phyloP scores from a whole-genome alignment of 2,113 vertebrate species.

The Vidua macroura region DNA sequence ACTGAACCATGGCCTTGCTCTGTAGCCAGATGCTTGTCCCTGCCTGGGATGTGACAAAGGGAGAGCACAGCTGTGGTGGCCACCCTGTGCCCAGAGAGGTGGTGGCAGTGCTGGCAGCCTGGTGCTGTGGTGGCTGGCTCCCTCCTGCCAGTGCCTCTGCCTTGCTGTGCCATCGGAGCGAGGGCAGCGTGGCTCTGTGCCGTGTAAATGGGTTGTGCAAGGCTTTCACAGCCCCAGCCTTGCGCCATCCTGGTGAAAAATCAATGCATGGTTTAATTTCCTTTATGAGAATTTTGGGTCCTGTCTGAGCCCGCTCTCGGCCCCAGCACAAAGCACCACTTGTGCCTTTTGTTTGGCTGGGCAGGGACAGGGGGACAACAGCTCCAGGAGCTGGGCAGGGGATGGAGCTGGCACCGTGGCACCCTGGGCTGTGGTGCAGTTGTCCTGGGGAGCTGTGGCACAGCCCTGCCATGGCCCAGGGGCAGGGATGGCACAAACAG shows the following conservation, averaged over 20 bases:
- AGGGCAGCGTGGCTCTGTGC: background rate
- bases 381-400: background rate
- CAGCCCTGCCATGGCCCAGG: background rate
- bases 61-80: rapidly evolving
- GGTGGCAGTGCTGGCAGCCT: background rate
- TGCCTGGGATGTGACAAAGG: rapidly evolving
- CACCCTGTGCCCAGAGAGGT: rapidly evolving
- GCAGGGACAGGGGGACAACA: rapidly evolving
- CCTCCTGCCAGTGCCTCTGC: background rate
- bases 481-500: background rate
- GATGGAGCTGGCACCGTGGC: rapidly evolving
- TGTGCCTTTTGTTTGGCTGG: background rate
- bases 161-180: rapidly evolving
- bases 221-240: background rate
- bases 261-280: background rate
- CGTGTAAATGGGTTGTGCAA: background rate
- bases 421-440: background rate
- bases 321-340: background rate
- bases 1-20: rapidly evolving
- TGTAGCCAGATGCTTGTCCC: background rate
- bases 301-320: background rate
- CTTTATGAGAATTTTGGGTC: background rate
- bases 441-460: background rate
- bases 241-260: background rate
- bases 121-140: rapidly evolving